Conservation (phyloP, 2,113 vertebrate species). For the Phycodurus eques region DNA sequence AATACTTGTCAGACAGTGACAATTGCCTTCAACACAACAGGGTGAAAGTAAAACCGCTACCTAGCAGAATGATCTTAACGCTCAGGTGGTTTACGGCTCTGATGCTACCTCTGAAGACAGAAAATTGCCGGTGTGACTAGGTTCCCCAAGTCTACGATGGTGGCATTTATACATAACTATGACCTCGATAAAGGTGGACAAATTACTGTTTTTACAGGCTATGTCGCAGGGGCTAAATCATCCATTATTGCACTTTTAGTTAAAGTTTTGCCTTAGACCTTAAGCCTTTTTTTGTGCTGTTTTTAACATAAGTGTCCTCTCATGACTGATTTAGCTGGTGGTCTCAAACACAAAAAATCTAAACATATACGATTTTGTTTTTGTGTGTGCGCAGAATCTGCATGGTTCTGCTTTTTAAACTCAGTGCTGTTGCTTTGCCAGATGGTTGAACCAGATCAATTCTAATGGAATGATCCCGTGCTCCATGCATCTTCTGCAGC, state of each 20-base stretch:
- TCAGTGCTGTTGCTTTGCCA: slow-evolving; percentile 1
- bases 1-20: neutral
- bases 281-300: neutral
- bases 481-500: slow-evolving; percentile 8
- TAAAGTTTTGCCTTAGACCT: neutral
- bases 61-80: neutral
- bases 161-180: neutral
- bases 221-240: neutral
- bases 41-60: neutral
- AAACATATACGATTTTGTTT: neutral
- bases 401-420: slow-evolving; percentile 4
- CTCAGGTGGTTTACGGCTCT: neutral
- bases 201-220: neutral
- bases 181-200: neutral
- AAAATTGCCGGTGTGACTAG: neutral
- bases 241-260: neutral
- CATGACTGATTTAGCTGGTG: neutral
- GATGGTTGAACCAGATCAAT: slow-evolving; percentile 9
- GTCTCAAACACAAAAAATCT: neutral
- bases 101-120: neutral
- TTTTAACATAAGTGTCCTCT: neutral
- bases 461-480: slow-evolving; percentile 7
- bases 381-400: neutral
- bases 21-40: neutral
- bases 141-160: neutral